Conservation (phyloP, 2,797 vertebrate genomes). For the Centroberyx gerrardi region DNA sequence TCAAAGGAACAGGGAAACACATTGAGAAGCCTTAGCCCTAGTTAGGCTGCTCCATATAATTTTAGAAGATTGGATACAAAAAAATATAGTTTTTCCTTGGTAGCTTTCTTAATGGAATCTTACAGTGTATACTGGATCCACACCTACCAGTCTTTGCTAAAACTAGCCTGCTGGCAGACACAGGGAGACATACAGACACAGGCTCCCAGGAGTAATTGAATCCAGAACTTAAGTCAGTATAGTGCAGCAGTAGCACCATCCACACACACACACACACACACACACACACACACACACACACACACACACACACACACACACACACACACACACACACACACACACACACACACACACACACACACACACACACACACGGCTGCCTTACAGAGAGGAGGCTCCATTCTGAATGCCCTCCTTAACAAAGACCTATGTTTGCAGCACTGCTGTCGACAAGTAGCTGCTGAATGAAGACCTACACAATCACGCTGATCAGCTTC, state of each 20-base stretch:
- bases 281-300: not conserved
- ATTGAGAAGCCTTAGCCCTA: not conserved
- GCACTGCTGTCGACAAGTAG: slow-evolving; percentile 13
- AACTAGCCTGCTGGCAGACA: slow-evolving; percentile 13
- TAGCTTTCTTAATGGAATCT: not conserved
- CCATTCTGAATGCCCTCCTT: slow-evolving; percentile 18
- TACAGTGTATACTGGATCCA: not conserved
- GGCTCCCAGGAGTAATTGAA: slow-evolving; percentile 31
- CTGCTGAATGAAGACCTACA: slow-evolving; percentile 39
- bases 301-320: not conserved
- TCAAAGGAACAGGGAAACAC: not conserved
- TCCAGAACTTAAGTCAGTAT: slow-evolving; percentile 28
- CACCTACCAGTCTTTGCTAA: not conserved
- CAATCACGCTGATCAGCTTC: slow-evolving; percentile 23
- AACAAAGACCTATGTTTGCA: slow-evolving; percentile 12
- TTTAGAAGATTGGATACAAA: too few relatives aligned
- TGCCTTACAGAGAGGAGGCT: slow-evolving; percentile 8
- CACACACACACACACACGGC: not conserved
- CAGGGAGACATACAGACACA: not conserved
- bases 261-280: not conserved
- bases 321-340: not conserved
- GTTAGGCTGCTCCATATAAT: too few relatives aligned
- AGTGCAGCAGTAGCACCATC: slow-evolving; percentile 22
- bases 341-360: not conserved
- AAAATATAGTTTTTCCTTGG: too few relatives aligned